Conservation (phyloP, 92 coral and sea anemone genomes). For the Siderastrea siderea region DNA sequence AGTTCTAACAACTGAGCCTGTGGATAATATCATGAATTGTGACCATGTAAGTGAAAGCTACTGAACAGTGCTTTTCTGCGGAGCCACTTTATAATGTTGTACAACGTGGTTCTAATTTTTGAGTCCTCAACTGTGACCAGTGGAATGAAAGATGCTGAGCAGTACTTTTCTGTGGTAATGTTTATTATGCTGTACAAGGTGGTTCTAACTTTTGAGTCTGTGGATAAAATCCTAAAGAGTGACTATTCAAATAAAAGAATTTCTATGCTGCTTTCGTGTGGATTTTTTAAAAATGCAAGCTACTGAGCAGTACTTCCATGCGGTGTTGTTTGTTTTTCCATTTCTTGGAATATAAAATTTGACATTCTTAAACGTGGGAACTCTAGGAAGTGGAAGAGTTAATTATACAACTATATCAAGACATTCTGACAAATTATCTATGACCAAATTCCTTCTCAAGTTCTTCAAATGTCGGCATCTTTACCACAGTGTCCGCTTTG, state of each 20-base stretch:
- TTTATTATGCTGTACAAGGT: neutral
- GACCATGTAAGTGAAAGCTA: too few species aligned
- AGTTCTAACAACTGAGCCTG: too few species aligned
- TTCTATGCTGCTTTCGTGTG: neutral
- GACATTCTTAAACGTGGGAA: neutral
- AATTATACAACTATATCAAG: too few species aligned
- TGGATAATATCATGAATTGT: too few species aligned
- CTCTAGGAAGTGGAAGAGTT: neutral
- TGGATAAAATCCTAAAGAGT: neutral
- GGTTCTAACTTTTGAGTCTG: neutral
- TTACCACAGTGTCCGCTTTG: constrained; percentile 62
- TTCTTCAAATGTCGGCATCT: constrained; percentile 75
- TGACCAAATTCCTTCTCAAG: constrained; percentile 73
- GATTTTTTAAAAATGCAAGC: neutral
- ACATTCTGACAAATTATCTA: neutral
- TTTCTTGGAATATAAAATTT: neutral
- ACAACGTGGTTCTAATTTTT: neutral
- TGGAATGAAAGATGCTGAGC: neutral
- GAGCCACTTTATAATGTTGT: neutral
- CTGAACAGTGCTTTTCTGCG: too few species aligned
- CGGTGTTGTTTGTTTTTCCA: neutral
- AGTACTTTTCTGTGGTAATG: neutral
- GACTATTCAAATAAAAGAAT: neutral
- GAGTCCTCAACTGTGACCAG: neutral
- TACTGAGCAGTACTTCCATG: neutral